Percentiles rank a stretch among this genome's conserved stretches.
Evolutionary conservation across 2,797 vertebrate species (phyloP).

Genomic region (Glossophaga mutica): DNA sequence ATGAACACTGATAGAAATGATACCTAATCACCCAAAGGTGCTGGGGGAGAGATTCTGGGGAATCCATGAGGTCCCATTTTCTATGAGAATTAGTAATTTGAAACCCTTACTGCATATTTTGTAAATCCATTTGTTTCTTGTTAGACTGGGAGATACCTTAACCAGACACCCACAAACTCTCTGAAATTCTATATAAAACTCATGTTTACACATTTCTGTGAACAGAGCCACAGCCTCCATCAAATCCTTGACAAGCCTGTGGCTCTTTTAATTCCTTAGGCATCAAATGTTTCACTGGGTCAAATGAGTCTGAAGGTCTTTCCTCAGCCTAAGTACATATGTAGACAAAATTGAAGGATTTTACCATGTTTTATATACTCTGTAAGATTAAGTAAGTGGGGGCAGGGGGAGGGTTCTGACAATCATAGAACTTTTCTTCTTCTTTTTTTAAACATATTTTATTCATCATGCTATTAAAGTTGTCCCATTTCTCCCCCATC

Average conservation of each 20-base stretch:
- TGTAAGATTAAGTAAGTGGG: not conserved
- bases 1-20: not conserved
- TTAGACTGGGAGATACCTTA: not conserved
- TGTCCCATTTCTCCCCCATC: too few species aligned
- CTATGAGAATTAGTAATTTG: not conserved
- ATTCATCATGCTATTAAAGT: too few species aligned
- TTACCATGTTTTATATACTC: not conserved
- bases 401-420: not conserved
- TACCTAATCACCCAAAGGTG: not conserved
- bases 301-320: not conserved
- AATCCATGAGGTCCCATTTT: not conserved
- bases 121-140: not conserved
- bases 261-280: not conserved
- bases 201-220: not conserved
- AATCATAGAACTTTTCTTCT: too few species aligned
- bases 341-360: not conserved
- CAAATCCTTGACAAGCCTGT: not conserved
- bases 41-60: not conserved
- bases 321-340: not conserved
- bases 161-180: not conserved
- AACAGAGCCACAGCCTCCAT: not conserved
- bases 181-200: constrained; percentile 8
- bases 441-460: too few species aligned
- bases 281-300: not conserved
- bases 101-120: not conserved